These are phyloP conservation scores for Drosophila truncata DNA, from an alignment of 1,140 invertebrate genomes.

Conservation along the genomic window DNA sequence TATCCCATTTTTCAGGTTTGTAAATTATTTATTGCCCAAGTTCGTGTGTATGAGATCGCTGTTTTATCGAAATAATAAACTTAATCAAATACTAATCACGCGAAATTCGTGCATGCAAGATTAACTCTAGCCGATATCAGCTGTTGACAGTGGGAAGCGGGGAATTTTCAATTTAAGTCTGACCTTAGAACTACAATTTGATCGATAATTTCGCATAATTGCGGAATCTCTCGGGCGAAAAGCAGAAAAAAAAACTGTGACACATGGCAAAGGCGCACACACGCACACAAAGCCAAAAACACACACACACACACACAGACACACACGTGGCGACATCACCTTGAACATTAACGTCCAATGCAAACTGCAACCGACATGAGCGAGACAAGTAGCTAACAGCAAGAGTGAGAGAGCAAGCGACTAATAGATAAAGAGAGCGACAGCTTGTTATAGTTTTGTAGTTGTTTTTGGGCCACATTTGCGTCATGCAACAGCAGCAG, in stretches of 20 bases:
- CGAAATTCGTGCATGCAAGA: constrained; percentile 52
- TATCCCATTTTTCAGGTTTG: not conserved
- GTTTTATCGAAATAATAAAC: constrained; percentile 36
- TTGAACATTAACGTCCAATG: constrained; percentile 84
- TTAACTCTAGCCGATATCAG: constrained; percentile 49
- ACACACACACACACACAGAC: constrained; percentile 26
- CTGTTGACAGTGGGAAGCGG: constrained; percentile 37
- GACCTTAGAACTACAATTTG: constrained; percentile 79
- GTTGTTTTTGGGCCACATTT: constrained; percentile 58
- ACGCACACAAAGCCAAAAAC: constrained; percentile 25
- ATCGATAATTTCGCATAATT: constrained; percentile 85
- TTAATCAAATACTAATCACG: constrained; percentile 19
- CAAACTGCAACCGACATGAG: constrained; percentile 74
- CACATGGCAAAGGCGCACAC: constrained; percentile 51
- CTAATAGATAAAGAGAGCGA: constrained; percentile 50
- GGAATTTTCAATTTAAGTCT: constrained; percentile 77
- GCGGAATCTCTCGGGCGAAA: constrained; percentile 33
- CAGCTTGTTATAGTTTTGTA: constrained; percentile 54
- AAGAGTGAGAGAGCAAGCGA: constrained; percentile 9
- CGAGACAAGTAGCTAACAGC: constrained; percentile 46
- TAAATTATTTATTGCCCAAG: constrained; percentile 13
- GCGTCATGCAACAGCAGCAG: constrained; percentile 60
- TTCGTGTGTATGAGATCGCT: not conserved
- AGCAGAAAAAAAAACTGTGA: constrained; percentile 47
- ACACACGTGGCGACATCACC: constrained; percentile 52